These are phyloP conservation scores for Ageneiosus marmoratus DNA, from an alignment of 2,113 vertebrate species.

Conservation along the genomic window DNA sequence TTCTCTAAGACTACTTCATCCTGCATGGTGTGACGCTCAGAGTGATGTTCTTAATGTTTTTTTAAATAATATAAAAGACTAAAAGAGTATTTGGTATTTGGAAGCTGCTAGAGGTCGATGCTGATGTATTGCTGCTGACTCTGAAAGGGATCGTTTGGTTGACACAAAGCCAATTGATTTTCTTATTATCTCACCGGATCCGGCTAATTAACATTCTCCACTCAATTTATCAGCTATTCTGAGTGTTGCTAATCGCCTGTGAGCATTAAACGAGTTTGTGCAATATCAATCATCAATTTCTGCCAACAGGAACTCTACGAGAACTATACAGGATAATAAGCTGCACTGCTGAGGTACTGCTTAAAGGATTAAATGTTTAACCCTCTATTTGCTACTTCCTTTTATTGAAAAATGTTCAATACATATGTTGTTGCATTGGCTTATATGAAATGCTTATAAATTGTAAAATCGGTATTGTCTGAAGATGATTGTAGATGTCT, in stretches of 20 bases:
- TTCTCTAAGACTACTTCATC: neutral
- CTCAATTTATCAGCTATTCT: conserved; percentile 45
- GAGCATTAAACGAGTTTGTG: conserved; percentile 5
- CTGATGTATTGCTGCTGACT: conserved; percentile 26
- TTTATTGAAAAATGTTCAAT: neutral
- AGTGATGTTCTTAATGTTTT: conserved; percentile 24
- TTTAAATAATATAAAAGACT: neutral
- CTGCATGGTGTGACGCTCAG: neutral
- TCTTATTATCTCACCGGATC: conserved; percentile 42
- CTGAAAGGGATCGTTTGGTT: conserved; percentile 10
- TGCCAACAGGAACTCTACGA: conserved; percentile 17
- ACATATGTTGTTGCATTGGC: neutral
- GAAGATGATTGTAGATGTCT: neutral
- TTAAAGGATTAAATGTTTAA: conserved; percentile 1
- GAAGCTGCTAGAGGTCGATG: neutral
- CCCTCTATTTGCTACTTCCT: neutral
- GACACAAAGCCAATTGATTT: conserved; percentile 46
- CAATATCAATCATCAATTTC: conserved; percentile 35
- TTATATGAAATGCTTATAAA: neutral
- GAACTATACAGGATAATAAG: conserved; percentile 13
- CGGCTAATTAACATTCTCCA: conserved; percentile 47
- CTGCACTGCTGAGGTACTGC: conserved; percentile 15
- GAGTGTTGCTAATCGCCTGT: conserved; percentile 39
- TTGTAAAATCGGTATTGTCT: neutral
- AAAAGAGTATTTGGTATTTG: neutral